phyloP scores from a whole-genome alignment of 2,888 invertebrate species.

The Stegana nigrithorax region DNA sequence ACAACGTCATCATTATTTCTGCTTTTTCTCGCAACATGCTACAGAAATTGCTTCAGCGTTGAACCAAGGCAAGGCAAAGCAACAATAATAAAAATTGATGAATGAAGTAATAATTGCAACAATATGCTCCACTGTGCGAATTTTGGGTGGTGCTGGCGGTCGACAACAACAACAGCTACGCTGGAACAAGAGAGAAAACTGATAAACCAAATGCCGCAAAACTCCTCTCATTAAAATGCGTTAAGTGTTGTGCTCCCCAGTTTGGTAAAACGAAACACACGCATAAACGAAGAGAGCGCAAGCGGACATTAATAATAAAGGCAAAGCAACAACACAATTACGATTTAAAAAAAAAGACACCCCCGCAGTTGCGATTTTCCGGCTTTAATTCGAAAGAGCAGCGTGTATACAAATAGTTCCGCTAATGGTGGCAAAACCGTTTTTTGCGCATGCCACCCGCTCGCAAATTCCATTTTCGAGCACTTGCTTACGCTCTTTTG shows the following conservation, averaged over 20 bases:
- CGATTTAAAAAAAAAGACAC: neutral
- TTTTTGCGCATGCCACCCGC: neutral
- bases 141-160: conserved; percentile 47
- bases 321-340: conserved; percentile 17
- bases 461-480: neutral
- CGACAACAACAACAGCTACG: conserved; percentile 33
- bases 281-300: neutral
- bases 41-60: neutral
- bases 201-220: no score
- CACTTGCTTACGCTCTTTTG: no score
- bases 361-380: neutral
- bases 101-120: conserved; percentile 46
- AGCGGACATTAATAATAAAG: neutral
- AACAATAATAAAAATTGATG: conserved; percentile 36
- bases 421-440: neutral
- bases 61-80: neutral
- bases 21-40: neutral
- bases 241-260: no score
- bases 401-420: no score
- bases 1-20: conserved; percentile 19
- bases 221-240: no score
- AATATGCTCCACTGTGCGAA: conserved; percentile 49
- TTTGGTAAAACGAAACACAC: no score
- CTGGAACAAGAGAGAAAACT: conserved; percentile 28
- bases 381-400: no score